These are phyloP conservation scores for Resseliella maxima DNA, from an alignment of 2,888 invertebrate species.

Conservation along the genomic window DNA sequence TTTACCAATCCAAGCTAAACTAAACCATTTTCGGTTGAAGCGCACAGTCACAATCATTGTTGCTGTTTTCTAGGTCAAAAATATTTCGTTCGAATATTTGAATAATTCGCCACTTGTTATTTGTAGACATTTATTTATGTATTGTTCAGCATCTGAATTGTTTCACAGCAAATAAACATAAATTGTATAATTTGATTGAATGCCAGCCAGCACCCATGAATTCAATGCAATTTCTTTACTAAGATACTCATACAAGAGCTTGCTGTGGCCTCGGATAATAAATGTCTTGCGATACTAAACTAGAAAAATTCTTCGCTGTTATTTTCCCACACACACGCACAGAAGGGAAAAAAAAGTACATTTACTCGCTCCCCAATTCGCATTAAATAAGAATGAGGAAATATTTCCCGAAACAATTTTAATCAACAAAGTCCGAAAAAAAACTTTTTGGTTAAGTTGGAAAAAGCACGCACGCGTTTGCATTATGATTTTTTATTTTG, in stretches of 20 bases:
- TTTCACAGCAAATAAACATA: slow-evolving; percentile 45
- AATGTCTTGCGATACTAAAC: neutral
- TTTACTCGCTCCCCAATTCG: neutral
- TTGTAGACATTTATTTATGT: neutral
- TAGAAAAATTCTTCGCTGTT: neutral
- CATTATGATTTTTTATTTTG: neutral
- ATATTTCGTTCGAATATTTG: neutral
- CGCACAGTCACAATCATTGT: neutral
- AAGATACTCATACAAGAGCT: neutral
- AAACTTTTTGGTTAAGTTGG: slow-evolving; percentile 36
- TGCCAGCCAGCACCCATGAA: slow-evolving; percentile 42
- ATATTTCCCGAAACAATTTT: slow-evolving; percentile 31
- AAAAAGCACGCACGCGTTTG: slow-evolving; percentile 1
- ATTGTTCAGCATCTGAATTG: neutral
- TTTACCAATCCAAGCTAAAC: too few species aligned
- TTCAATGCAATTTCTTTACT: slow-evolving; percentile 36
- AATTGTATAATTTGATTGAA: slow-evolving; percentile 51
- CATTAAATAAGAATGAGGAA: neutral
- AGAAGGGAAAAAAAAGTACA: too few species aligned
- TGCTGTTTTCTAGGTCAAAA: neutral
- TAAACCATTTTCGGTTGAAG: too few species aligned
- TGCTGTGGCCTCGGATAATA: neutral
- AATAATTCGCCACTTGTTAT: slow-evolving; percentile 33
- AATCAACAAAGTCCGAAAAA: slow-evolving; percentile 50
- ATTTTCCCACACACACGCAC: neutral